Evolutionary conservation across 2,888 invertebrate genomes (phyloP).

Genomic region (Conus canariensis): DNA sequence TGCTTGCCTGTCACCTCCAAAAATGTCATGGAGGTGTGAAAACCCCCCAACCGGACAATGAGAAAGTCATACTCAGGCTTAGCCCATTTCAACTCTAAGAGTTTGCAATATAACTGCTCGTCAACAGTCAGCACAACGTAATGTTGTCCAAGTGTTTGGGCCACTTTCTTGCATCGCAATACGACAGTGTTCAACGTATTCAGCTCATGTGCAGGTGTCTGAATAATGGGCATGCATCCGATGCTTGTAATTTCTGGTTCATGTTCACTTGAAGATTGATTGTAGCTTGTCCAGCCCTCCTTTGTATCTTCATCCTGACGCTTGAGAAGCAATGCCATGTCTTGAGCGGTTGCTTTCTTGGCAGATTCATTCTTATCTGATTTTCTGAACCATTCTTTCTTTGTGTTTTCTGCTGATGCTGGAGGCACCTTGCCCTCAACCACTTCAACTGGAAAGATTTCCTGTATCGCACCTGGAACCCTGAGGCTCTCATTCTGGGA

Average conservation of each 20-base stretch:
- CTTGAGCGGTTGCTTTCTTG: not conserved
- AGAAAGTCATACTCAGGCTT: too few species aligned
- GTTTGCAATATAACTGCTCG: not conserved
- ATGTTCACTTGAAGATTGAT: not conserved
- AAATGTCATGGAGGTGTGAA: too few species aligned
- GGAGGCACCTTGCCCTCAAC: not conserved
- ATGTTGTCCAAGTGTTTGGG: not conserved
- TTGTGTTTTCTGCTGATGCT: not conserved
- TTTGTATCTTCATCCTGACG: not conserved
- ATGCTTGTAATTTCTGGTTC: not conserved
- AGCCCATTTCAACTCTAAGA: too few species aligned
- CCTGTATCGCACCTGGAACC: not conserved
- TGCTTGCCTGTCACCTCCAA: too few species aligned
- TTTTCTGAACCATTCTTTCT: not conserved
- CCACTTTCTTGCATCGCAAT: not conserved
- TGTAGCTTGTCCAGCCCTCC: not conserved
- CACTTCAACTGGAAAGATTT: not conserved
- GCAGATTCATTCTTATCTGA: not conserved
- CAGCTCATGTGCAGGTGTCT: not conserved
- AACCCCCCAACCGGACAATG: too few species aligned
- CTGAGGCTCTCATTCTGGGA: not conserved
- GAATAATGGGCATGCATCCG: not conserved
- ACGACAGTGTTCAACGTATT: not conserved
- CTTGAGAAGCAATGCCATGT: not conserved
- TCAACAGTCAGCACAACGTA: not conserved